A percentile compares a stretch with the other conserved stretches of the same genome.
These are phyloP conservation scores for Ceriagrion tenellum DNA, from an alignment of 2,888 invertebrate species.

Conservation along the genomic window DNA sequence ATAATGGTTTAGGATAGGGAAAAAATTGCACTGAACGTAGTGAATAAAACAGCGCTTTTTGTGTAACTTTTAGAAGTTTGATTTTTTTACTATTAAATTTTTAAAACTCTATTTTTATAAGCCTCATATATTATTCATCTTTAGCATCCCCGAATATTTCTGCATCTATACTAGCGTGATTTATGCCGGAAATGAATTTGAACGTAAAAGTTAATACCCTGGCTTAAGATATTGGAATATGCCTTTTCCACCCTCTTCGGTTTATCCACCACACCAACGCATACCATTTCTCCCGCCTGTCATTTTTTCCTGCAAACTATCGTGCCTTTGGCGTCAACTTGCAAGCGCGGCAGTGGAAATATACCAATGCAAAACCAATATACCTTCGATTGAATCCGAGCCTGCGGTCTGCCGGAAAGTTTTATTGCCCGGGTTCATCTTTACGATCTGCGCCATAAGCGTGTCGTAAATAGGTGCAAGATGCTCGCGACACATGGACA, in stretches of 20 bases:
- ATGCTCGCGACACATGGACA: background rate
- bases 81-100: no score
- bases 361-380: background rate
- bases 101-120: no score
- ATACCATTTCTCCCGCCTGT: background rate
- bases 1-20: no score
- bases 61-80: no score
- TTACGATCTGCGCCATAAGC: background rate
- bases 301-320: background rate
- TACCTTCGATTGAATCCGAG: background rate
- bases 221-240: no score
- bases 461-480: slow-evolving; percentile 1
- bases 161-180: background rate
- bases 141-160: no score
- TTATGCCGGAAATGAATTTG: background rate
- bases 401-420: background rate
- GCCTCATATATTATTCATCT: no score
- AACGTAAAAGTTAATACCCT: background rate
- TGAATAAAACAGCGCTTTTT: no score
- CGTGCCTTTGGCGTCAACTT: background rate
- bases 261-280: background rate
- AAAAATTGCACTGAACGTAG: no score
- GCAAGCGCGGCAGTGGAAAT: background rate
- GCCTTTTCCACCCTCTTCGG: no score
- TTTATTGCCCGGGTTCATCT: background rate